These are phyloP conservation scores for Plutella xylostella DNA, from an alignment of 2,888 invertebrate genomes.

Conservation along the genomic window DNA sequence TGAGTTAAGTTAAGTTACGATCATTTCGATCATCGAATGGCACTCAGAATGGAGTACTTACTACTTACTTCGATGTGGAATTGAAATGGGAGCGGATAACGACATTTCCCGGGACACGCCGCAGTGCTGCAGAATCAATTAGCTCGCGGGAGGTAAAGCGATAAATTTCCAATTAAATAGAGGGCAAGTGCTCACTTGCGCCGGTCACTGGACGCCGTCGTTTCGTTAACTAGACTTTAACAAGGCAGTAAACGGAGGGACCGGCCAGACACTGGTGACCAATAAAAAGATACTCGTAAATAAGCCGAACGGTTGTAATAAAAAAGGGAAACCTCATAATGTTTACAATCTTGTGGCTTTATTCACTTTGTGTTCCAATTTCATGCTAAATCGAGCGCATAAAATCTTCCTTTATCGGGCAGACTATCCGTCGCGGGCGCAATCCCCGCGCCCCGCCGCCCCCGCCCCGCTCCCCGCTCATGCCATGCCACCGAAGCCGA, in stretches of 20 bases:
- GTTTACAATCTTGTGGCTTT: slow-evolving; percentile 70
- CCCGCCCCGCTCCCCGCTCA: slow-evolving; percentile 12
- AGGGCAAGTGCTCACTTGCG: slow-evolving; percentile 24
- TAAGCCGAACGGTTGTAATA: slow-evolving; percentile 57
- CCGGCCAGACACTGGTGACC: slow-evolving; percentile 46
- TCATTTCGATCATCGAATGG: not conserved
- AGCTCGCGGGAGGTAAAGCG: slow-evolving; percentile 39
- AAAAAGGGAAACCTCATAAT: slow-evolving; percentile 66
- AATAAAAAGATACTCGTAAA: slow-evolving; percentile 65
- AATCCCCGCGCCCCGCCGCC: slow-evolving; percentile 22
- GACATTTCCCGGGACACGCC: not conserved
- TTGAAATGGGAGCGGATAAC: not conserved
- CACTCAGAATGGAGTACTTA: not conserved
- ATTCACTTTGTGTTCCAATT: slow-evolving; percentile 71
- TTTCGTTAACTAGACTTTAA: slow-evolving; percentile 66
- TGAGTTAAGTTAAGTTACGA: too few relatives aligned
- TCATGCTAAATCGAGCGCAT: slow-evolving; percentile 69
- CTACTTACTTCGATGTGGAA: not conserved
- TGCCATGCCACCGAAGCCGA: slow-evolving; percentile 18
- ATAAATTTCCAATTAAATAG: slow-evolving; percentile 59
- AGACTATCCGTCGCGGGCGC: slow-evolving; percentile 54
- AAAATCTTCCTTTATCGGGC: slow-evolving; percentile 65
- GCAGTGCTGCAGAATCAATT: slow-evolving; percentile 38
- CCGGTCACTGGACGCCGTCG: slow-evolving; percentile 19
- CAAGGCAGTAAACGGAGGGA: slow-evolving; percentile 63